Evolutionary conservation across 2,888 invertebrate species (phyloP).

Genomic region (Ischnus inquisitorius): DNA sequence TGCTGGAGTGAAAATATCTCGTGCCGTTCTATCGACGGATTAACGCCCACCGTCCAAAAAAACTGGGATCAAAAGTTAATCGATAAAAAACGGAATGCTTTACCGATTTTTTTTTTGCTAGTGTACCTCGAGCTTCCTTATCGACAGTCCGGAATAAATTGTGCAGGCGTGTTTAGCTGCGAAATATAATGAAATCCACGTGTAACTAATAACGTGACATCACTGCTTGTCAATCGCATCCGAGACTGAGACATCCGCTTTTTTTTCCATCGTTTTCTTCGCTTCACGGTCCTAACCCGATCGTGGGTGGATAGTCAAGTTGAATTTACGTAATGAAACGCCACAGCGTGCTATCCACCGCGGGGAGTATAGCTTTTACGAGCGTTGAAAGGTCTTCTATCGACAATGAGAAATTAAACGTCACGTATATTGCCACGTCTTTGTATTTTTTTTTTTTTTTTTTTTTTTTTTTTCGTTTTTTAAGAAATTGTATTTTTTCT

Average conservation of each 20-base stretch:
- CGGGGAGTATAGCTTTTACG: slow-evolving; percentile 9
- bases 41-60: too few relatives aligned
- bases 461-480: background rate
- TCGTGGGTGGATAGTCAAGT: slow-evolving; percentile 15
- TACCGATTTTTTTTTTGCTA: background rate
- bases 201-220: background rate
- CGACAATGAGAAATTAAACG: slow-evolving; percentile 16
- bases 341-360: slow-evolving; percentile 21
- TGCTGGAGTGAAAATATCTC: background rate
- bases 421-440: background rate
- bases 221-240: slow-evolving; percentile 15
- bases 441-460: too few relatives aligned
- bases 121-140: background rate
- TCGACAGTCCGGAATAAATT: background rate
- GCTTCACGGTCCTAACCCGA: background rate
- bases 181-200: slow-evolving; percentile 20
- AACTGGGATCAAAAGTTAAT: too few relatives aligned
- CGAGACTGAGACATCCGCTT: slow-evolving; percentile 22
- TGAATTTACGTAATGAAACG: slow-evolving; percentile 34
- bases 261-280: slow-evolving; percentile 3
- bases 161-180: background rate
- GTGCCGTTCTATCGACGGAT: background rate
- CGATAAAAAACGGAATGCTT: too few relatives aligned
- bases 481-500: background rate
- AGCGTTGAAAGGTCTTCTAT: slow-evolving; percentile 10